These are phyloP conservation scores for Drosophila miranda DNA, from an alignment of 1,140 invertebrate genomes.

Conservation along the genomic window DNA sequence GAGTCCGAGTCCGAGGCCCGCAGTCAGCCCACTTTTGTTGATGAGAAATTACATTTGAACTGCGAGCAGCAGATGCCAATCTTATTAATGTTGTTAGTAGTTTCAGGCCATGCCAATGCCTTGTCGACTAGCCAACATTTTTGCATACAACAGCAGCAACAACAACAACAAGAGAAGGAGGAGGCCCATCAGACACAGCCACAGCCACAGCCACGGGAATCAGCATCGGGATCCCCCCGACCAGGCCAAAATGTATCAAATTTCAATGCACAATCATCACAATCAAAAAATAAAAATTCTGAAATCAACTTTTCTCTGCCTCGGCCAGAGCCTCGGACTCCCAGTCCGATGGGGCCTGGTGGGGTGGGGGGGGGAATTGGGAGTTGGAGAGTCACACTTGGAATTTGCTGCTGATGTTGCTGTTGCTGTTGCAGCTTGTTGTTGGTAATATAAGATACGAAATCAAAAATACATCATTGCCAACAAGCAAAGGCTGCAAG, in stretches of 20 bases:
- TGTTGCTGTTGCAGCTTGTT: conserved; percentile 55
- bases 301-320: conserved; percentile 63
- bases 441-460: conserved; percentile 81
- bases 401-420: conserved; percentile 45
- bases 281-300: conserved; percentile 81
- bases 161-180: conserved; percentile 11
- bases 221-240: conserved; percentile 19
- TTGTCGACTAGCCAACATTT: conserved; percentile 80
- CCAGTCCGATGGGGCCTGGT: too few species aligned
- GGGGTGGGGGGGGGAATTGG: not conserved
- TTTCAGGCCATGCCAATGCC: conserved; percentile 66
- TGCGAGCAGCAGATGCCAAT: conserved; percentile 78
- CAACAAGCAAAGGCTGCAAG: conserved; percentile 65
- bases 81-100: conserved; percentile 77
- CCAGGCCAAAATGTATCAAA: conserved; percentile 73
- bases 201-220: conserved; percentile 6
- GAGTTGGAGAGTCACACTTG: conserved; percentile 58
- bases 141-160: conserved; percentile 61
- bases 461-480: conserved; percentile 81
- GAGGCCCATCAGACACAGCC: too few species aligned
- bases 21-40: conserved; percentile 71
- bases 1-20: not conserved
- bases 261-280: conserved; percentile 81
- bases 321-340: not conserved
- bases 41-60: conserved; percentile 80